Percentiles rank a stretch among this genome's conserved stretches.
phyloP scores from a whole-genome alignment of 2,888 invertebrate species.

The Noctua pronuba region DNA sequence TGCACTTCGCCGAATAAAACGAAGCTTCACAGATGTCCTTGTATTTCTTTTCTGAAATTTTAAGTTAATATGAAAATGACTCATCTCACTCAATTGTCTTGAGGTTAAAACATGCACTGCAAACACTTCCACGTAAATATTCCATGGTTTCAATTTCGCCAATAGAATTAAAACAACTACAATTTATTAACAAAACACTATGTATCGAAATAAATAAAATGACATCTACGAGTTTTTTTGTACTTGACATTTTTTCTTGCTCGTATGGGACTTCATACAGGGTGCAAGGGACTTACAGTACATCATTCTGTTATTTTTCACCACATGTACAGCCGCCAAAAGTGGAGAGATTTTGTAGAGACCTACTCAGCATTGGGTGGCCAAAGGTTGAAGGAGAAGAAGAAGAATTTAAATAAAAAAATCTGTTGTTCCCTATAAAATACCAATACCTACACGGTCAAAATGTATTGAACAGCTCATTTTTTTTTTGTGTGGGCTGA shows the following conservation, averaged over 20 bases:
- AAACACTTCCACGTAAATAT: background rate
- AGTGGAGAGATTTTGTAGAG: no score
- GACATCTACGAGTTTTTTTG: background rate
- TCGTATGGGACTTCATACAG: background rate
- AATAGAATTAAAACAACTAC: background rate
- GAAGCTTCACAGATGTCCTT: constrained; percentile 85
- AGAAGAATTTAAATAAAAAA: no score
- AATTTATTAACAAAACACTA: background rate
- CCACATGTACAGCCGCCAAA: background rate
- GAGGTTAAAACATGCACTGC: background rate
- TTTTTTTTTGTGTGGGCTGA: background rate
- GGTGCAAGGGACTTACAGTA: background rate
- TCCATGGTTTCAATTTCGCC: background rate
- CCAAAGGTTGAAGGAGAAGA: no score
- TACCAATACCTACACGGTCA: no score
- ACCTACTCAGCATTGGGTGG: no score
- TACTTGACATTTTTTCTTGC: background rate
- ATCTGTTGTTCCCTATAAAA: background rate
- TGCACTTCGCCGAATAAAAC: constrained; percentile 83
- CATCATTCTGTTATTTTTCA: background rate
- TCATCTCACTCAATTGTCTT: background rate
- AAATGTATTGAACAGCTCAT: background rate
- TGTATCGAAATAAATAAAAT: background rate
- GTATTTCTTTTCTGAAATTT: constrained; percentile 82
- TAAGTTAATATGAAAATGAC: constrained; percentile 12